Evolutionary conservation across 2,113 vertebrate species (phyloP), one percentile per base, ranked within the genome.

Genomic region (Amblyornis subalaris): DNA sequence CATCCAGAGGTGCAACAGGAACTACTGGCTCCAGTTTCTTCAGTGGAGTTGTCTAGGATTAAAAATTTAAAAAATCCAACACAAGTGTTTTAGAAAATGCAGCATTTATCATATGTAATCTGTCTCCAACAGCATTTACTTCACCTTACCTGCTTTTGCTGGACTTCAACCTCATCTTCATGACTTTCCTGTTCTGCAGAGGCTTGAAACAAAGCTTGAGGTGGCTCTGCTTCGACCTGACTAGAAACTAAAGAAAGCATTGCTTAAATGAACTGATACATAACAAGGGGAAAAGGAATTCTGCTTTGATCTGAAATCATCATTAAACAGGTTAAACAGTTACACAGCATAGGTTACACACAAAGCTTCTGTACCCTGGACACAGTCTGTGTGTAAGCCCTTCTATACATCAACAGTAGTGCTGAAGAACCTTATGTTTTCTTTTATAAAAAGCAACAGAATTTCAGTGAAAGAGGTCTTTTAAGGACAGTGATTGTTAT

Each of bases 101-200:
- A 58, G 29, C 7, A 29, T 25, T 78, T 40, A 26, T 35, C n/a
- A 35, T 23, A 23, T 23, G 33, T 60, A 22, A 22, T 28, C 23
- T 53, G 17, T 12, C 14, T 42, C 55, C 50, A 47, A 40, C 70
- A 83, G 25, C 47, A 36, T 25, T 40, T 45, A n/a, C 50, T n/a
- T 78, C 31, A 64, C 8, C n/a, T 85, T 95, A 98, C 98, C 95
- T 97, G 92, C 72, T 96, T 90, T 45, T 80, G 74, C 36, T 84
- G 50, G 61, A 67, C 55, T 50, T 95, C 54, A 64, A 33, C 31
- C 53, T 45, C 61, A 50, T 33, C 17, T 69, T 61, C 93, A 33
- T 22, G 65, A 86, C 24, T 89, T 85, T 66, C 93, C 62, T 26
- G 88, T 12, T 94, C 96, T 85, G 79, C 31, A 85, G 96, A 88